phyloP scores from a whole-genome alignment of 2,888 invertebrate species.

The Megalurothrips usitatus region DNA sequence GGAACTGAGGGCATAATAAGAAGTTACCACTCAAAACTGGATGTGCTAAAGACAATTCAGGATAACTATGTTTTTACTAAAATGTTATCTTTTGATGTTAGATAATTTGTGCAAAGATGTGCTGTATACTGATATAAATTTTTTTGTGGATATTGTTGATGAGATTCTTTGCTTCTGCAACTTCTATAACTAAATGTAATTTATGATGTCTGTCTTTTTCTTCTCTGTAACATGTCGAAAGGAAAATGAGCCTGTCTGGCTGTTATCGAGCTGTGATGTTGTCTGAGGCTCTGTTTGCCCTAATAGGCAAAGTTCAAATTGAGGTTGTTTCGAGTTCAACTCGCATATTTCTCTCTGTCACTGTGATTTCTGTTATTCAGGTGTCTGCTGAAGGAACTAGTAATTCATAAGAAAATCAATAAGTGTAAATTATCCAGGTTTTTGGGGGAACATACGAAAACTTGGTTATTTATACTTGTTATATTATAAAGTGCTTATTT shows the following conservation, averaged over 20 bases:
- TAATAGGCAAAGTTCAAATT: background rate
- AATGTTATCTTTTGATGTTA: background rate
- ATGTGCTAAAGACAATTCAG: background rate
- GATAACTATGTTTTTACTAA: background rate
- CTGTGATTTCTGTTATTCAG: constrained; percentile 7
- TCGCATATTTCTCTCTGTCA: constrained; percentile 18
- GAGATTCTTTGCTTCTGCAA: background rate
- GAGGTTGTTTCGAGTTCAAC: background rate
- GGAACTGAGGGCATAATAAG: constrained; percentile 1
- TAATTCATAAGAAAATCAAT: background rate
- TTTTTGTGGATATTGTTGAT: background rate
- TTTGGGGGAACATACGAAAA: background rate
- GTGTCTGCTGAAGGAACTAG: background rate
- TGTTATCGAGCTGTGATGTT: constrained; percentile 15
- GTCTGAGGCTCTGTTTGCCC: constrained; percentile 5
- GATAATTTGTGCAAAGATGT: background rate
- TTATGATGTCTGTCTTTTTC: background rate
- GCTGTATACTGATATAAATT: background rate
- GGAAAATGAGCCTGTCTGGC: background rate
- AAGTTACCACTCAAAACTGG: background rate
- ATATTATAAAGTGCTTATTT: background rate
- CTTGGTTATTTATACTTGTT: background rate
- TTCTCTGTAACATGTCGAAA: background rate
- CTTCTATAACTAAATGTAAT: background rate
- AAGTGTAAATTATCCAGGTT: background rate